A percentile compares a stretch with the other conserved stretches of the same genome.
phyloP scores from a whole-genome alignment of 2,113 vertebrate genomes.

The Myxocyprinus asiaticus region DNA sequence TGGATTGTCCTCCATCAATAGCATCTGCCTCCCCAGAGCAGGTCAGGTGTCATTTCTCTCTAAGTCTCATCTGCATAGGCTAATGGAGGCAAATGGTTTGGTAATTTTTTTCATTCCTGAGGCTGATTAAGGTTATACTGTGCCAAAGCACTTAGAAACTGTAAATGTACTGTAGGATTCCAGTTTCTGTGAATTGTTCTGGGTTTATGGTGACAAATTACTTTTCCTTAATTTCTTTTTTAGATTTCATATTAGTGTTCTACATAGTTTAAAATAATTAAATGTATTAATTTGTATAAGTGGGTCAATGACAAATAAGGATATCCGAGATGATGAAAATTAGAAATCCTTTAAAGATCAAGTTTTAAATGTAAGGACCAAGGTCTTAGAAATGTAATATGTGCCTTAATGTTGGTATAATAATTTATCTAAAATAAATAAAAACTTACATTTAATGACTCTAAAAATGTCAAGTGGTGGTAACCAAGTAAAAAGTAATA shows the following conservation, averaged over 20 bases:
- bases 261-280: not conserved
- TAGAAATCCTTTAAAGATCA: too few species aligned
- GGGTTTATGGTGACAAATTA: not conserved
- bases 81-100: slow-evolving; percentile 51
- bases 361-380: too few species aligned
- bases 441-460: too few species aligned
- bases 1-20: slow-evolving; percentile 45
- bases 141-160: slow-evolving; percentile 17
- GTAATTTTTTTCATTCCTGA: slow-evolving; percentile 49
- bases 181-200: slow-evolving; percentile 16
- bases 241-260: slow-evolving; percentile 9
- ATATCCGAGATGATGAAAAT: not conserved
- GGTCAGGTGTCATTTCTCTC: slow-evolving; percentile 40
- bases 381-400: not conserved
- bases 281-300: not conserved
- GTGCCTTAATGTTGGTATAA: not conserved
- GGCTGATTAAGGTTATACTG: slow-evolving; percentile 42
- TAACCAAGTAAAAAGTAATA: not conserved
- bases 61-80: slow-evolving; percentile 48
- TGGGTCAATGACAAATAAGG: slow-evolving; percentile 1
- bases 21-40: slow-evolving; percentile 50
- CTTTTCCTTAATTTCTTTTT: too few species aligned
- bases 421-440: too few species aligned
- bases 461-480: not conserved
- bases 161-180: slow-evolving; percentile 1